phyloP scores from a whole-genome alignment of 2,113 vertebrate species.

The Sprattus sprattus region DNA sequence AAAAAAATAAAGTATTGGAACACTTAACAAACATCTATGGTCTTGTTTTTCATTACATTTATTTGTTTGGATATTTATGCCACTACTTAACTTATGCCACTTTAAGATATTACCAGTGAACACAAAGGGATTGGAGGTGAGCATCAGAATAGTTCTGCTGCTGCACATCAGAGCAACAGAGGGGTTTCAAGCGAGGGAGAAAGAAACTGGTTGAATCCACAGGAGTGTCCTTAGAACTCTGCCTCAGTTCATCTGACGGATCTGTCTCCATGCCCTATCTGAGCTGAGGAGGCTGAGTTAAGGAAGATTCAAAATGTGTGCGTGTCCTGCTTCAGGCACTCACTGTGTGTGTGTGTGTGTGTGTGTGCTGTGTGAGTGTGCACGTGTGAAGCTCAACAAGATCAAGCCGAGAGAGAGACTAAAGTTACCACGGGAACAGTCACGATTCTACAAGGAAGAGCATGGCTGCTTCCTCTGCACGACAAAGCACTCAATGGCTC shows the following conservation, averaged over 20 bases:
- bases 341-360: not conserved
- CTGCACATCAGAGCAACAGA: no score
- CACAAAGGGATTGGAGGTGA: not conserved
- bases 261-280: constrained; percentile 28
- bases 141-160: not conserved
- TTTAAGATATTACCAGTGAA: not conserved
- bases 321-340: not conserved
- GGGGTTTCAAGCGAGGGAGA: not conserved
- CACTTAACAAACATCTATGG: not conserved
- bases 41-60: not conserved
- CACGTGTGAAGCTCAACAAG: constrained; percentile 10
- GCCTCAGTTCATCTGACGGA: constrained; percentile 1
- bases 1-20: not conserved
- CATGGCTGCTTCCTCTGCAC: not conserved
- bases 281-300: constrained; percentile 30
- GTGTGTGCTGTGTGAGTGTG: not conserved
- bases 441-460: constrained; percentile 21
- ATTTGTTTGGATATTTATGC: not conserved
- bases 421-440: constrained; percentile 32
- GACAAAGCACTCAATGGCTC: not conserved
- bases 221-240: constrained; percentile 22
- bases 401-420: not conserved
- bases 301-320: constrained; percentile 25
- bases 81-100: not conserved
- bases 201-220: not conserved